Percentiles rank a stretch among this genome's conserved stretches.
Evolutionary conservation across 2,888 invertebrate genomes (phyloP).

Genomic region (Hydrotaea cyrtoneurina): DNA sequence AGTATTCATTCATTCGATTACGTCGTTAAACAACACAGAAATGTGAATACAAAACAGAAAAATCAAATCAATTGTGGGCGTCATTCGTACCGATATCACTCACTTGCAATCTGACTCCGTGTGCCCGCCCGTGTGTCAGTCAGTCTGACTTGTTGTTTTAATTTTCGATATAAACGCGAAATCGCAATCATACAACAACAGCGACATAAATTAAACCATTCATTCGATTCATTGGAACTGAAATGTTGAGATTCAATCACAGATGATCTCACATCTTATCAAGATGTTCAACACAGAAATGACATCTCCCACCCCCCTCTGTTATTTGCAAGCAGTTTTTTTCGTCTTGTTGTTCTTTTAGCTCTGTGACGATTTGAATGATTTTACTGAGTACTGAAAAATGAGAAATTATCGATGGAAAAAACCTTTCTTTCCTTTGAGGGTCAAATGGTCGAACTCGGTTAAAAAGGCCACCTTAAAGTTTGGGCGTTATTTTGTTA

Average conservation of each 20-base stretch:
- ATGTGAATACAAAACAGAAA: neutral
- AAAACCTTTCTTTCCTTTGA: no score
- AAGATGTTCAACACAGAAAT: no score
- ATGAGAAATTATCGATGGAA: no score
- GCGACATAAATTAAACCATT: neutral
- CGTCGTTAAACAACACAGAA: neutral
- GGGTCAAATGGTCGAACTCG: no score
- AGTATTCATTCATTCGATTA: slow-evolving; percentile 12
- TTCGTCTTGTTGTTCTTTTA: no score
- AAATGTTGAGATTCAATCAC: slow-evolving; percentile 37
- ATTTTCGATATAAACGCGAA: neutral
- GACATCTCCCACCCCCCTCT: no score
- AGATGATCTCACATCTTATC: slow-evolving; percentile 61
- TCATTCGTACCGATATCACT: slow-evolving; percentile 28
- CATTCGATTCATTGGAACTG: slow-evolving; percentile 39
- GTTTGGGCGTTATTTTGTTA: no score
- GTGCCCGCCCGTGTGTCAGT: neutral
- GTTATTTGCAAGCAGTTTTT: no score
- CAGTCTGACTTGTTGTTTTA: neutral
- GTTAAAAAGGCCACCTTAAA: no score
- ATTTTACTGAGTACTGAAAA: no score
- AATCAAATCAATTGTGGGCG: slow-evolving; percentile 55
- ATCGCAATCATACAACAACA: neutral
- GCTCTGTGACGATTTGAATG: no score
- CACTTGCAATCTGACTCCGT: slow-evolving; percentile 19